A percentile compares a stretch with the other conserved stretches of the same genome.
These are phyloP conservation scores for Lingula anatina DNA, from an alignment of 2,888 invertebrate species.

Conservation along the genomic window DNA sequence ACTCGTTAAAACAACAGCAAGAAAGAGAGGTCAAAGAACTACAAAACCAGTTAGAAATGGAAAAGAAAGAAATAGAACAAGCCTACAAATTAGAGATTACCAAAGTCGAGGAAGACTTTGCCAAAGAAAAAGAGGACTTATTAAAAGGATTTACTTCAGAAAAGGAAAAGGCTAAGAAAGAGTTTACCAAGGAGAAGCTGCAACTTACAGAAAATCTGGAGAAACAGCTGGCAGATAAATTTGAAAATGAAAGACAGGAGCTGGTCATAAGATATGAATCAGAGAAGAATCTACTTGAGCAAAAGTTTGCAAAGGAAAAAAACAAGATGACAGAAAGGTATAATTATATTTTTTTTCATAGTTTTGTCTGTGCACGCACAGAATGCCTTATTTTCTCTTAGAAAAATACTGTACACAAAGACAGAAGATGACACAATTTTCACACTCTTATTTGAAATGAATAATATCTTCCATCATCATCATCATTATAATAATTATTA, in stretches of 20 bases:
- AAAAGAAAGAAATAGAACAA: conserved; percentile 39
- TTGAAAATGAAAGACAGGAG: conserved; percentile 29
- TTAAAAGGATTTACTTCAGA: conserved; percentile 24
- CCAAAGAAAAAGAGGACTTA: conserved; percentile 24
- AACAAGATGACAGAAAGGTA: conserved; percentile 12
- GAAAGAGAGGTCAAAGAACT: conserved; percentile 21
- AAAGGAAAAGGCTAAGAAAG: too few relatives aligned
- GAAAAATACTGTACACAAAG: neutral
- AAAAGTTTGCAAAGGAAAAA: conserved; percentile 23
- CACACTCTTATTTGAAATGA: neutral
- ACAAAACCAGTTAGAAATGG: conserved; percentile 30
- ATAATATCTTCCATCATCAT: too few relatives aligned
- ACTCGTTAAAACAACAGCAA: conserved; percentile 20
- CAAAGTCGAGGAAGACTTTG: conserved; percentile 29
- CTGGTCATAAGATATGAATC: conserved; percentile 26
- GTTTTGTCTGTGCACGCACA: neutral
- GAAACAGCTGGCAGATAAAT: conserved; percentile 23
- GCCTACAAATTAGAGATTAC: conserved; percentile 31
- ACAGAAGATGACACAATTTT: neutral
- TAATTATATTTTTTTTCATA: neutral
- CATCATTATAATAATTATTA: too few relatives aligned
- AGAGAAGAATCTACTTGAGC: conserved; percentile 27
- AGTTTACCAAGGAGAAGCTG: too few relatives aligned
- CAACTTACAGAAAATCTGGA: conserved; percentile 22
- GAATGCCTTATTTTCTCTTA: neutral